Percentiles rank a stretch among this genome's conserved stretches.
These are phyloP conservation scores for Deroptyus accipitrinus DNA, from an alignment of 2,113 vertebrate genomes.

Conservation along the genomic window DNA sequence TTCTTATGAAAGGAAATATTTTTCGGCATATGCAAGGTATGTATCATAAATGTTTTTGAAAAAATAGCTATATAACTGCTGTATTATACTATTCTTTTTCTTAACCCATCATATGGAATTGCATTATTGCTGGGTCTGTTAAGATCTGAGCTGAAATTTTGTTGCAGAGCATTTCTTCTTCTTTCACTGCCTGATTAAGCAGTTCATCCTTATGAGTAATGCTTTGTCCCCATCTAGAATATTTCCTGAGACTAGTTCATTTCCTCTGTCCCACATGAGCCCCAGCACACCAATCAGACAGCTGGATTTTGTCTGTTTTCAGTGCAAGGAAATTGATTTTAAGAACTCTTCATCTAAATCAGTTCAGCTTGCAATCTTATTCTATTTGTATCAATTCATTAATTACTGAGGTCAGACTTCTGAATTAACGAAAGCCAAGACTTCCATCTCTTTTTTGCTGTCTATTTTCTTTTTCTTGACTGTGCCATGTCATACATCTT, in stretches of 20 bases:
- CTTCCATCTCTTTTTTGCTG: background rate
- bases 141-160: background rate
- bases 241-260: background rate
- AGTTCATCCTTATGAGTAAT: background rate
- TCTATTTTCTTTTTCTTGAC: background rate
- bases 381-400: background rate
- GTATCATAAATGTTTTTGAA: background rate
- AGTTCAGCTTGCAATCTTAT: background rate
- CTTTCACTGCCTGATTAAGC: background rate
- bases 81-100: background rate
- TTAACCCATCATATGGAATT: background rate
- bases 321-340: background rate
- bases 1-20: background rate
- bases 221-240: background rate
- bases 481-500: background rate
- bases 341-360: background rate
- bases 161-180: conserved; percentile 1
- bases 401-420: background rate
- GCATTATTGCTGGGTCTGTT: background rate
- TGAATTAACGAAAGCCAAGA: background rate
- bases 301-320: background rate
- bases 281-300: background rate
- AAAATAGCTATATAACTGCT: background rate
- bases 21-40: background rate
- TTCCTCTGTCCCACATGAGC: background rate